Evolutionary conservation across 2,888 invertebrate species (phyloP).

Genomic region (Polietes domitor): DNA sequence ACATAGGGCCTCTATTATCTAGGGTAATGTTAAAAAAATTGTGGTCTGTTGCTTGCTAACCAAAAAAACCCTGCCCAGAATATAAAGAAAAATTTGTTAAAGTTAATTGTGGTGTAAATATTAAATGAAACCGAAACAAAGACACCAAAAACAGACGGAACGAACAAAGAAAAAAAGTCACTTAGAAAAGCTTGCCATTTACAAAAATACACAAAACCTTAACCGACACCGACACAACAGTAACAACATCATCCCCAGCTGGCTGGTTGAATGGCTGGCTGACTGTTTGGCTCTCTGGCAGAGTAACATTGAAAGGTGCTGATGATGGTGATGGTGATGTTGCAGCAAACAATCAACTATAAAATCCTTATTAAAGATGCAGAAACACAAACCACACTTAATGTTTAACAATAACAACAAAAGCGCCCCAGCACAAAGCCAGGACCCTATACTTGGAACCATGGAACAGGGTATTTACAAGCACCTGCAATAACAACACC

Average conservation of each 20-base stretch:
- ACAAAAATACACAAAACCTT: conserved; percentile 3
- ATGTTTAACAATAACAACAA: conserved; percentile 11
- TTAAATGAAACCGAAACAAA: conserved; percentile 45
- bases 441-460: not conserved
- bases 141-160: not conserved
- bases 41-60: not conserved
- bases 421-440: not conserved
- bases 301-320: not conserved
- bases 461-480: conserved; percentile 2
- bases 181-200: not conserved
- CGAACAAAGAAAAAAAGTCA: too few species aligned
- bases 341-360: conserved; percentile 16
- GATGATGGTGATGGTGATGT: not conserved
- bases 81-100: conserved; percentile 36
- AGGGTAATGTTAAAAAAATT: not conserved
- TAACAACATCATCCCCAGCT: too few species aligned
- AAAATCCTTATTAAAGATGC: conserved; percentile 40
- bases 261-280: too few species aligned
- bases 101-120: conserved; percentile 63
- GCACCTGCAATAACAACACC: not conserved
- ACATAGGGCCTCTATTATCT: too few species aligned
- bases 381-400: conserved; percentile 35
- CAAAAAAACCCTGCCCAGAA: not conserved
- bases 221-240: conserved; percentile 9
- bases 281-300: too few species aligned